Evolutionary conservation across 2,888 invertebrate genomes (phyloP).

Genomic region (Machimus rusticus): DNA sequence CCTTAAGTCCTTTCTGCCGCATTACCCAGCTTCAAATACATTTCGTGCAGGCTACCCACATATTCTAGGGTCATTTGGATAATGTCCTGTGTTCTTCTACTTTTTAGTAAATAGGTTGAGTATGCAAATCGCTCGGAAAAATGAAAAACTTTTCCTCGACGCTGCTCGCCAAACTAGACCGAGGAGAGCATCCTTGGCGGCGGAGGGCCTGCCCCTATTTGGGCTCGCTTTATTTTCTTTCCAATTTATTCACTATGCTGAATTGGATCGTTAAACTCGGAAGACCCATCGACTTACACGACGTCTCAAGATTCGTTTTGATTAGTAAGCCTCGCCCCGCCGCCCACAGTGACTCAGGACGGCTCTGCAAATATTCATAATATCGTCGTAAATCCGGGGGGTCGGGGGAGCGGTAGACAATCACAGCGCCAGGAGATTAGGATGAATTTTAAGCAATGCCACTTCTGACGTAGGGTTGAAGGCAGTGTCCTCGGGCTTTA

Average conservation of each 20-base stretch:
- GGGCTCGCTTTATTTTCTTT: constrained; percentile 34
- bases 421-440: neutral
- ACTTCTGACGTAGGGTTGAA: neutral
- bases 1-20: neutral
- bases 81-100: constrained; percentile 39
- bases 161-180: constrained; percentile 7
- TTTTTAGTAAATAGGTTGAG: constrained; percentile 46
- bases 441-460: constrained; percentile 16
- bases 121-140: constrained; percentile 48
- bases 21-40: constrained; percentile 1
- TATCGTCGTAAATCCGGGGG: neutral
- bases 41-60: constrained; percentile 35
- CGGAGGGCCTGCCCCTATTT: neutral
- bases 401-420: neutral
- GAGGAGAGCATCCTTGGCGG: neutral
- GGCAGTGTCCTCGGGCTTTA: neutral
- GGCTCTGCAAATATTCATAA: constrained; percentile 16
- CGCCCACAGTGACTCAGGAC: neutral
- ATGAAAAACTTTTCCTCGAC: constrained; percentile 42
- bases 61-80: constrained; percentile 46
- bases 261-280: constrained; percentile 41
- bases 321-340: constrained; percentile 4
- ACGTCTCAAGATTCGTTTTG: constrained; percentile 16
- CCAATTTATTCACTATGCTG: constrained; percentile 43
- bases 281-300: constrained; percentile 26